A percentile compares a stretch with the other conserved stretches of the same genome.
phyloP scores from a whole-genome alignment of 2,888 invertebrate genomes.

The Pharmacophagus antenor region DNA sequence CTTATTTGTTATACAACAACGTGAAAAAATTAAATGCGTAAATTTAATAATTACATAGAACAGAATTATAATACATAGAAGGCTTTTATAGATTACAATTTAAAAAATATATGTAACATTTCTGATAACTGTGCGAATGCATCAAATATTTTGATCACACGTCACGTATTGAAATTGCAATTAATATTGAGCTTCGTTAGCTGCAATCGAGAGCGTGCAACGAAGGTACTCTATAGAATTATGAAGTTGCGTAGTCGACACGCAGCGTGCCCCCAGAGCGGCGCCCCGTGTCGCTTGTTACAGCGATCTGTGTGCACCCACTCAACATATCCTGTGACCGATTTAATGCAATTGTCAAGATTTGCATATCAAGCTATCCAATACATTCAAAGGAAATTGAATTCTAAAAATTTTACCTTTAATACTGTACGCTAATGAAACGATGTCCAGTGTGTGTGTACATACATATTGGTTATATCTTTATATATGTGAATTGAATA shows the following conservation, averaged over 20 bases:
- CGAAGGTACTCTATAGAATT: conserved; percentile 64
- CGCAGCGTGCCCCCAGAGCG: conserved; percentile 33
- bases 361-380: conserved; percentile 73
- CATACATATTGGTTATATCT: too few species aligned
- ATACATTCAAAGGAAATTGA: conserved; percentile 9
- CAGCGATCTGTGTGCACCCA: conserved; percentile 61
- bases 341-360: conserved; percentile 77
- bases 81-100: too few species aligned
- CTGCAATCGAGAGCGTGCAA: conserved; percentile 36
- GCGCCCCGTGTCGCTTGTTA: conserved; percentile 61
- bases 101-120: not conserved
- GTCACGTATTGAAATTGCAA: conserved; percentile 14
- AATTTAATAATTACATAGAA: too few species aligned
- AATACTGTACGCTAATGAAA: too few species aligned
- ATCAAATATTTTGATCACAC: conserved; percentile 1
- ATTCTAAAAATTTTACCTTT: not conserved
- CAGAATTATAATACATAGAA: too few species aligned
- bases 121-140: not conserved
- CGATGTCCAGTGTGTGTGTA: too few species aligned
- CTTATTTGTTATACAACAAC: too few species aligned
- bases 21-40: too few species aligned
- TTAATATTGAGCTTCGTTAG: conserved; percentile 29
- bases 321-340: conserved; percentile 57
- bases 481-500: too few species aligned
- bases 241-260: conserved; percentile 51